A percentile compares a stretch with the other conserved stretches of the same genome.
phyloP scores from a whole-genome alignment of 2,888 invertebrate species.

The Leptinotarsa tumamoca region DNA sequence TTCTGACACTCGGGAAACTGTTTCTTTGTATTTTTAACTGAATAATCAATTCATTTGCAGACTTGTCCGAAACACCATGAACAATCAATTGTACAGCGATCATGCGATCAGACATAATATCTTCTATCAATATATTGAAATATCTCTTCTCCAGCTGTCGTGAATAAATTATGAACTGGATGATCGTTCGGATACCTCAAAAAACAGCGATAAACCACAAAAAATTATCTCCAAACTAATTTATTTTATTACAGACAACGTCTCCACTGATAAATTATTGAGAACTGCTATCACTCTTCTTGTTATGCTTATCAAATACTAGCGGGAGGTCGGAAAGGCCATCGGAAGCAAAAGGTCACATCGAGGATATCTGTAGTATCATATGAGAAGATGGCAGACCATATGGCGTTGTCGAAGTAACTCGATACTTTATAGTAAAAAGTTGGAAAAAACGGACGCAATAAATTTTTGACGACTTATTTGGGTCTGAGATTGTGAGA shows the following conservation, averaged over 20 bases:
- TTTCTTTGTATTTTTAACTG: neutral
- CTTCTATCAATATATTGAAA: constrained; percentile 21
- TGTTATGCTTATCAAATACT: constrained; percentile 38
- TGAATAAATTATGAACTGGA: constrained; percentile 26
- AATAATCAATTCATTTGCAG: neutral
- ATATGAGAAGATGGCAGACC: constrained; percentile 25
- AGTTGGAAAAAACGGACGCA: neutral
- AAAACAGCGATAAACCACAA: constrained; percentile 31
- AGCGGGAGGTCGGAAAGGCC: constrained; percentile 35
- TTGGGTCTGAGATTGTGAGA: constrained; percentile 12
- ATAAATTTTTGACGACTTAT: constrained; percentile 26
- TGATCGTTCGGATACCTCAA: constrained; percentile 18
- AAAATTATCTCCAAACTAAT: constrained; percentile 38
- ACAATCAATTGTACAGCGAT: neutral
- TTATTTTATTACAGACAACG: constrained; percentile 38
- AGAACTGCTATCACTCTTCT: constrained; percentile 37
- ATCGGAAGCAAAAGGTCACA: constrained; percentile 28
- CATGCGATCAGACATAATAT: constrained; percentile 3
- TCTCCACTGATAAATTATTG: constrained; percentile 34
- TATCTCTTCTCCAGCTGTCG: constrained; percentile 29
- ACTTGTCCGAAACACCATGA: constrained; percentile 10
- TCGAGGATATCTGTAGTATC: constrained; percentile 25
- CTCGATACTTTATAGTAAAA: constrained; percentile 27
- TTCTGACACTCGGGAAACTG: too few species aligned
- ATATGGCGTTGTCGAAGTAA: constrained; percentile 29